Evolutionary conservation across 64 coral and sea anemone genomes (phyloP), one percentile per base, ranked within the genome.

Genomic region (Orbicella faveolata): DNA sequence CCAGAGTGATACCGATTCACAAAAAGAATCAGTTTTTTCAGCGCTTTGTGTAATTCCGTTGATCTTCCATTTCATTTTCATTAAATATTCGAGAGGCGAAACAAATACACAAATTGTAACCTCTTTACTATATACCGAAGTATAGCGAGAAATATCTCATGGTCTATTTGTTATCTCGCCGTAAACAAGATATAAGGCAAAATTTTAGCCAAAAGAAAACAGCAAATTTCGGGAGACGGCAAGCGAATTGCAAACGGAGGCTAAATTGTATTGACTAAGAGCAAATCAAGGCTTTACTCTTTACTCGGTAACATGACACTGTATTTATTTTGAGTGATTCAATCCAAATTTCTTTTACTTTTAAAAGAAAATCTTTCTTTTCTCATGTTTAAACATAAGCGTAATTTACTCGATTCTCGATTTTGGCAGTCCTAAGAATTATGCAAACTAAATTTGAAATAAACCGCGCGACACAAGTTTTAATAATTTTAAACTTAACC

Each of bases 21-120:
- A 10, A 72, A 52, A 63, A 34, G 36, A 48, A 6, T 30, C 30
- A 2, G 4, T 4, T 41, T 41, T 41, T 41, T 41, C 44, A 48
- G 44, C 5, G 44, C 63, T 36, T 63, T 15, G 57, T 18, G 59
- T 82, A 57, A 57, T 85, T 78, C 33, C 82, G 10, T 52, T 15
- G 9, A 85, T 66, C 37, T 48, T 66, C 19, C 63, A 85, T 72
- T 53, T 85, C 65, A 54, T 37, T 85, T 85, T 85, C 63, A 53
- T 44, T 52, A 70, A 85, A 85, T 85, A 85, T 85, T 85, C 53
- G 82, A 85, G 82, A 15, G 64, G 36, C 61, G 37, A 85, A 73
- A 73, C 64, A 85, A 85, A 85, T 85, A 85, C 23, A 7, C 21
- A 52, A 52, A 78, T 21, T 20, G 21, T 53, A 78, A 78, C 36